Conservation (phyloP, 2,113 vertebrate genomes). For the Sceloporus tristichus region DNA sequence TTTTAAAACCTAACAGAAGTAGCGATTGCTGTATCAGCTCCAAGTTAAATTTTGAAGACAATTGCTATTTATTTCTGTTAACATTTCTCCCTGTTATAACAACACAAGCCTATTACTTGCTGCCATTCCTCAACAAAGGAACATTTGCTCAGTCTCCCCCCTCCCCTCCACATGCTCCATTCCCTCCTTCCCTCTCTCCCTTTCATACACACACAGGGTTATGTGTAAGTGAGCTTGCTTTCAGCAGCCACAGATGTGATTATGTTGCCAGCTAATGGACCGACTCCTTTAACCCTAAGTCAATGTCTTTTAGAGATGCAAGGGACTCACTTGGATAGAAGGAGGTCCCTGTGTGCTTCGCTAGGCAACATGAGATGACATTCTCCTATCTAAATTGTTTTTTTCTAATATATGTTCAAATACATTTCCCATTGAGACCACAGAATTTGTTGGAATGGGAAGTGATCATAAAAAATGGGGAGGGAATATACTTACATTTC, state of each 20-base stretch:
- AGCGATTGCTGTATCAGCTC: no score
- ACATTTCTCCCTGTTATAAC: background rate
- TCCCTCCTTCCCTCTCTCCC: background rate
- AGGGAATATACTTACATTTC: background rate
- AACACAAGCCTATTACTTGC: background rate
- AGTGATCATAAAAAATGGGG: conserved; percentile 33
- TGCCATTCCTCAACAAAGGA: background rate
- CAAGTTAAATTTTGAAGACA: no score
- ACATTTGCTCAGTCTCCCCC: background rate
- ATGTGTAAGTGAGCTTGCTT: conserved; percentile 10
- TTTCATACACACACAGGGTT: background rate
- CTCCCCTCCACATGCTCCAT: background rate
- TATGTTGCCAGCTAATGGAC: background rate
- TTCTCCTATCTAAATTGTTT: conserved; percentile 40
- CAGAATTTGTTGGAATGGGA: conserved; percentile 38
- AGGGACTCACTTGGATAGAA: conserved; percentile 45
- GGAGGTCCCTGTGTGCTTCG: conserved; percentile 19
- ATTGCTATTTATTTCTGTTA: no score
- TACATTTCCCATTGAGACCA: conserved; percentile 45
- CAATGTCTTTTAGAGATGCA: conserved; percentile 4
- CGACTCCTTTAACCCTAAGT: conserved; percentile 34
- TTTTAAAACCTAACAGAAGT: no score
- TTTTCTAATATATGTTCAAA: conserved; percentile 10
- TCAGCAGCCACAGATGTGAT: background rate
- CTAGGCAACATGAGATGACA: conserved; percentile 15